Base-by-base conservation (phyloP, 2,797 vertebrate species). In the Micropoecilia bifurca region DNA sequence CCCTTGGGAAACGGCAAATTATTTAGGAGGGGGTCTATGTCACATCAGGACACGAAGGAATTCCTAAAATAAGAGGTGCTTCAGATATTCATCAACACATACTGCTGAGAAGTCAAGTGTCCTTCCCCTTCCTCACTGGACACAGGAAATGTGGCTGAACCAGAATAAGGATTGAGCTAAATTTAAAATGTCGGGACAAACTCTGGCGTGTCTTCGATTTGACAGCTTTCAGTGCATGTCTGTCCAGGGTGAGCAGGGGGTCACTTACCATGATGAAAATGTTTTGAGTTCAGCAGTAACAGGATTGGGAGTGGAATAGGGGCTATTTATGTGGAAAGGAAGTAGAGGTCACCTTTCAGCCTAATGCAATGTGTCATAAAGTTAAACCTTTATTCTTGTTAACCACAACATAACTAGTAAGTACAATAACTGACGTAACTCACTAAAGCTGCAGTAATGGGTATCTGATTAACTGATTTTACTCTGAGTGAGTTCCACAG, bases 1-100 rank as follows among this genome's bases (percentile, higher is more conserved):
- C 94, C 85, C 85, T 90, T 83, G 92, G 68, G 93, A 95, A 95
- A 94, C 90, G 88, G 90, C 90, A 90, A 92, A 57, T 92, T 87
- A 95, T 93, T 94, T 87, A 93, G 84, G 82, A 77, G 82, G 66
- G 92, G 89, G 91, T 89, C 92, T 93, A 76, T 77, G 76, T 66
- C 87, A 75, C 80, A 90, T 45, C 10, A 8, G 87, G 89, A 84
- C 22, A 39, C 88, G 86, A 82, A n/a, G 80, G 71, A 50, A 80
- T 76, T 83, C 87, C 82, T 88, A 78, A 87, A 46, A 83, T 45
- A 39, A 92, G 91, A 83, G 89, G 83, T 79, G 79, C 66, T 50
- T 85, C 79, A 68, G 85, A 47, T 22, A 10, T 45, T 80, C 25
- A 66, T 50, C 61, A 48, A 53, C 73, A 71, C 82, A 78, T 76